Base-by-base conservation (phyloP, 35 echinoderm and acorn worm genomes). In the Ophioderma brevispina region DNA sequence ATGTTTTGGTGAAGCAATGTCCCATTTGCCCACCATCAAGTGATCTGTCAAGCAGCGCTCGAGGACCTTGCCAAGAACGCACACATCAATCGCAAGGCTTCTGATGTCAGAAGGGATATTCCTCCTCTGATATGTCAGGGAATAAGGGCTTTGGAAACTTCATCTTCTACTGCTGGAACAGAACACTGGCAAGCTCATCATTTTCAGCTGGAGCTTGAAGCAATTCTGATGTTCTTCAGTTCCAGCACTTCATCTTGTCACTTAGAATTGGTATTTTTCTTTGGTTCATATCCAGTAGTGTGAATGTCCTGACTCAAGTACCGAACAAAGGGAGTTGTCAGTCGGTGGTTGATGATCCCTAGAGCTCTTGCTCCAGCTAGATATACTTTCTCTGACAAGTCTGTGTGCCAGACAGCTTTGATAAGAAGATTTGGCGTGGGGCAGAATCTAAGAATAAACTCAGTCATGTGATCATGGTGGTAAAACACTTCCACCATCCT, bases 401-500 rank as follows among this genome's bases (percentile, higher is more conserved):
- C 87, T 13, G 87, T 38, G n/a, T n/a, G n/a, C 87, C 49, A 80
- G 32, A 88, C 87, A 43, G 87, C 37, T 80, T 56, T 89, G 37
- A 89, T 81, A 6, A 89, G 77, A 34, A 37, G 77, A 46, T 89
- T 89, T 4, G 87, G 87, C 33, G 76, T 79, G 76, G 87, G 87
- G 76, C 75, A 89, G 42, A 78, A 78, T 70, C 42, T 80, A 34
- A 89, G 77, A 1, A 89, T 89, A 80, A 80, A 80, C 41, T 89
- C 77, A 0, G 87, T 89, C 77, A 89, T 89, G 21, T 89, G 87
- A 81, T 89, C 87, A 81, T 89, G 87, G 59, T 89, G 77, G 40
- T 46, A 89, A 89, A 89, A 89, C 0, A 89, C 87, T 79, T 80
- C 87, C 76, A 19, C 87, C 77, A 80, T 89, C 87, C 34, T 89